These are phyloP conservation scores for Amphibalanus amphitrite DNA, from an alignment of 1,140 invertebrate species.

Conservation along the genomic window DNA sequence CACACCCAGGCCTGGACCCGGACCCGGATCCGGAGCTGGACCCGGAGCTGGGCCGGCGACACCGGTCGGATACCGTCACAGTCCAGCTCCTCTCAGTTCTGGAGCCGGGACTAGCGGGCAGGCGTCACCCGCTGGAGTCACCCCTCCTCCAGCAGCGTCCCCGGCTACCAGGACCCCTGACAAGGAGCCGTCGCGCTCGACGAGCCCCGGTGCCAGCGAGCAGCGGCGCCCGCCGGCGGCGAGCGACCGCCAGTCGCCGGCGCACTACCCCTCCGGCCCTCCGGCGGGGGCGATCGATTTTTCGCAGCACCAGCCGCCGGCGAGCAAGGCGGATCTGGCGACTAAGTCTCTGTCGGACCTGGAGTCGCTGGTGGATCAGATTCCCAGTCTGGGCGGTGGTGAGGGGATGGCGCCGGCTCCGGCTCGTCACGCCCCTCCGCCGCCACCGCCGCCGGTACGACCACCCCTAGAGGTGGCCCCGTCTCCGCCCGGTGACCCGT, in stretches of 20 bases:
- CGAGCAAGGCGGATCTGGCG: background rate
- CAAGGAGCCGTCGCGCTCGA: background rate
- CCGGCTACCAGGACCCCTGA: background rate
- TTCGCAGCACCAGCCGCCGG: background rate
- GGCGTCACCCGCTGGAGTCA: background rate
- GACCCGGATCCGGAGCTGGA: no score
- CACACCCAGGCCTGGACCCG: no score
- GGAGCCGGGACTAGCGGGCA: background rate
- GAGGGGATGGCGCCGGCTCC: no score
- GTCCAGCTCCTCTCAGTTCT: no score
- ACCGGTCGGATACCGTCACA: no score
- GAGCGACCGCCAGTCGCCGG: no score
- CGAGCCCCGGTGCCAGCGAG: no score
- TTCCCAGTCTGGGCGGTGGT: no score
- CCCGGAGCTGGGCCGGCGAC: no score
- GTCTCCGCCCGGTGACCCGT: no score
- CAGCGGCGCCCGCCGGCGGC: no score
- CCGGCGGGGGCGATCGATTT: background rate
- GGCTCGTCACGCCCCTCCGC: conserved; percentile 5
- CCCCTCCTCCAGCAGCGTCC: background rate
- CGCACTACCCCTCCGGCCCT: background rate
- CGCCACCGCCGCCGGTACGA: conserved; percentile 14
- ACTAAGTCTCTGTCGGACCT: background rate
- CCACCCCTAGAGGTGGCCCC: conserved; percentile 14
- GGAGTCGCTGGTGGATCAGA: background rate